These are phyloP conservation scores for Vireo griseus DNA, from an alignment of 2,797 vertebrate genomes.

Conservation along the genomic window DNA sequence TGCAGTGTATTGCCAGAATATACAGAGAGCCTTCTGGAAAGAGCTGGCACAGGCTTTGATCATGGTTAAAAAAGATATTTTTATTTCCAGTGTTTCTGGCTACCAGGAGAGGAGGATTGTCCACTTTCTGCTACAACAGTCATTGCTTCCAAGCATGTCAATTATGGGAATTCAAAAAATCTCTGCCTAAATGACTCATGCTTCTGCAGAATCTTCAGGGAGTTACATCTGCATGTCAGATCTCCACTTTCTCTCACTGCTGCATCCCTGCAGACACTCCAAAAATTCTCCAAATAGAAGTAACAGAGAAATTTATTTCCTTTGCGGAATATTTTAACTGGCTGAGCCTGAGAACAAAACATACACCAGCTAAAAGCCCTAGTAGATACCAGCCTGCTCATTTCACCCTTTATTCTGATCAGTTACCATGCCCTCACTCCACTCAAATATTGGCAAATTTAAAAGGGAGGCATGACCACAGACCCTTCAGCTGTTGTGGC, in stretches of 20 bases:
- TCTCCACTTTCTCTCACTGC: not conserved
- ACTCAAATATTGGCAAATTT: not conserved
- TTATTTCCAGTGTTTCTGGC: not conserved
- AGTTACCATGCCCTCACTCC: not conserved
- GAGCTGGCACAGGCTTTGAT: not conserved
- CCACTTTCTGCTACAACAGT: not conserved
- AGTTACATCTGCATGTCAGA: not conserved
- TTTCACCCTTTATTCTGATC: not conserved
- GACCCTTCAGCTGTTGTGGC: not conserved
- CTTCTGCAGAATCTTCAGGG: not conserved
- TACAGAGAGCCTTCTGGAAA: not conserved
- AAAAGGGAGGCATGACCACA: rapidly evolving
- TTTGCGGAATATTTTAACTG: not conserved
- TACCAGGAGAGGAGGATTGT: not conserved
- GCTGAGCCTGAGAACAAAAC: not conserved
- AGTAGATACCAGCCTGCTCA: not conserved
- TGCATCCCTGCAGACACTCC: not conserved
- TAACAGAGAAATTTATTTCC: not conserved
- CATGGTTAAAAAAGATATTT: not conserved
- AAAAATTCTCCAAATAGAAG: not conserved
- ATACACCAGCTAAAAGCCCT: not conserved
- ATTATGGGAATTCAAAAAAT: not conserved
- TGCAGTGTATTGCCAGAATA: not conserved
- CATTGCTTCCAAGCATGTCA: not conserved
- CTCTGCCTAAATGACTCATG: not conserved